A percentile compares a stretch with the other conserved stretches of the same genome.
These are phyloP conservation scores for Seira ritae DNA, from an alignment of 2,888 invertebrate species.

Conservation along the genomic window DNA sequence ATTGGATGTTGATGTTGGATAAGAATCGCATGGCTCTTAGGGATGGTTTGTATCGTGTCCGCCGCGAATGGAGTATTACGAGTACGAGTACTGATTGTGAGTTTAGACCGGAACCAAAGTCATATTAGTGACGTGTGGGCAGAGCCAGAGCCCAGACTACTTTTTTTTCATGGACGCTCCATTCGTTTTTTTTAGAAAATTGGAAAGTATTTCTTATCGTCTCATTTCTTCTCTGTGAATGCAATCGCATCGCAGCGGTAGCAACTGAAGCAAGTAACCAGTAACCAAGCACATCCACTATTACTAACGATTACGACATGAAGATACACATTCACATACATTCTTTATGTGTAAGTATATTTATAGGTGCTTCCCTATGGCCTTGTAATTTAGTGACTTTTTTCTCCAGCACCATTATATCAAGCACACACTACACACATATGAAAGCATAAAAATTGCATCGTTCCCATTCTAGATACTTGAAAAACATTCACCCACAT, in stretches of 20 bases:
- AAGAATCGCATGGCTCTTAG: no score
- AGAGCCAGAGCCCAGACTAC: neutral
- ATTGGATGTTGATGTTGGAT: no score
- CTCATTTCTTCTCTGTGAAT: neutral
- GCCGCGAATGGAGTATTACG: neutral
- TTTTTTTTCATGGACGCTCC: neutral
- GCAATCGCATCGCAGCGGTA: neutral
- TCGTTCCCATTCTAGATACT: no score
- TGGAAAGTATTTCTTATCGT: constrained; percentile 7
- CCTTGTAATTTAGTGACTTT: constrained; percentile 12
- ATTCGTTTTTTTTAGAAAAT: constrained; percentile 16
- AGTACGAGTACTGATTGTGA: neutral
- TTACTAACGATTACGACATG: no score
- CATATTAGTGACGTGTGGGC: neutral
- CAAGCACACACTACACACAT: neutral
- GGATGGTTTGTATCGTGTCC: neutral
- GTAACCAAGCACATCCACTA: neutral
- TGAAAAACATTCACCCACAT: no score
- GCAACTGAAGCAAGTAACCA: no score
- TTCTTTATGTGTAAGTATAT: neutral
- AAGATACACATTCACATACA: no score
- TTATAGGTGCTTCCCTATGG: no score
- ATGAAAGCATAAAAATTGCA: no score
- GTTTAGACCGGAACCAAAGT: neutral
- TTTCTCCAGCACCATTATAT: neutral